These are phyloP conservation scores for Plusia festucae DNA, from an alignment of 2,888 invertebrate species.

Conservation along the genomic window DNA sequence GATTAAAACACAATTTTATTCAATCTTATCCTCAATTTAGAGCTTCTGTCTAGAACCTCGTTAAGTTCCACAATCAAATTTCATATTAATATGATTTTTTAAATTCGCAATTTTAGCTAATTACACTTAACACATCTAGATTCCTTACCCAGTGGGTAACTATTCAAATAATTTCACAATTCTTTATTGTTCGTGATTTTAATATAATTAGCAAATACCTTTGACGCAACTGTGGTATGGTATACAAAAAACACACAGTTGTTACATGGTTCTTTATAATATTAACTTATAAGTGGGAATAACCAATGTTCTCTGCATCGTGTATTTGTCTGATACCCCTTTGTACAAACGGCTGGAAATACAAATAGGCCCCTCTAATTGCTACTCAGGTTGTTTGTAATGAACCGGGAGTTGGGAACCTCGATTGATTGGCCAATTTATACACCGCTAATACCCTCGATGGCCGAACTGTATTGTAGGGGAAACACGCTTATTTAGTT, in stretches of 20 bases:
- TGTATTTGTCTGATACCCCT: constrained; percentile 32
- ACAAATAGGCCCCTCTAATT: constrained; percentile 71
- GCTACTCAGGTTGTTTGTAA: constrained; percentile 71
- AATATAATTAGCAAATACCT: constrained; percentile 4
- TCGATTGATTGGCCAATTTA: constrained; percentile 84
- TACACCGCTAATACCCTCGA: constrained; percentile 68
- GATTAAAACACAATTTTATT: background rate
- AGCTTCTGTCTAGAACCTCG: no score
- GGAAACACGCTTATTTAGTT: constrained; percentile 38
- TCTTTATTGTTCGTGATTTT: constrained; percentile 5
- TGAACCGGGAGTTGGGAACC: constrained; percentile 60
- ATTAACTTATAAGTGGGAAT: constrained; percentile 23
- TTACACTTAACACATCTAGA: constrained; percentile 5
- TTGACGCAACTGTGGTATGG: constrained; percentile 6
- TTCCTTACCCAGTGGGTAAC: background rate
- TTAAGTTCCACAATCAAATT: background rate
- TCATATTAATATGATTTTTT: background rate
- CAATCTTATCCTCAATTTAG: no score
- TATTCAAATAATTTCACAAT: constrained; percentile 2
- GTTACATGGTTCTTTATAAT: background rate
- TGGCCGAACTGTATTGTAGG: constrained; percentile 41
- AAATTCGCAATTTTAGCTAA: constrained; percentile 1
- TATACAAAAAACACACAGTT: background rate
- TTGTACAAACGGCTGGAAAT: constrained; percentile 39
- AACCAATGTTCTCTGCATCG: constrained; percentile 18